These are phyloP conservation scores for Mactra quadrangularis DNA, from an alignment of 1,140 invertebrate species.

Conservation along the genomic window DNA sequence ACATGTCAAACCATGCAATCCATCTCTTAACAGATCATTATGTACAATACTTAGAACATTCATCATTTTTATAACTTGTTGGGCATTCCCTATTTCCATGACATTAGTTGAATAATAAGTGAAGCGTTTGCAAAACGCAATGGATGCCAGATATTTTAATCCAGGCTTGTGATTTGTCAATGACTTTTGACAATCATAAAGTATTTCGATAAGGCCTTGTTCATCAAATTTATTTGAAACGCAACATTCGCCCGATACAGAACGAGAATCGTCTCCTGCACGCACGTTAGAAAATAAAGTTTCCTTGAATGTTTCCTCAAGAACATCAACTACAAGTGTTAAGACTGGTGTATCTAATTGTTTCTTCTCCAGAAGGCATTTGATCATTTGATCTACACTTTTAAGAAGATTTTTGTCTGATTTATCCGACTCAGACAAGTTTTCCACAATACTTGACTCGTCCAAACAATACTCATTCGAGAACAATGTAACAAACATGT, in stretches of 20 bases:
- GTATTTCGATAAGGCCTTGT: too few species aligned
- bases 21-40: not conserved
- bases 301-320: too few species aligned
- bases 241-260: too few species aligned
- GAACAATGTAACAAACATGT: not conserved
- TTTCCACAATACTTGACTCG: too few species aligned
- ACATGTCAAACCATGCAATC: not conserved
- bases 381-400: too few species aligned
- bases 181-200: not conserved
- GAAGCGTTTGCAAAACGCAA: slow-evolving; percentile 11
- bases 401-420: not conserved
- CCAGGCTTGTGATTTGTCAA: not conserved
- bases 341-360: too few species aligned
- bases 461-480: not conserved
- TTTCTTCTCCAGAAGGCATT: too few species aligned
- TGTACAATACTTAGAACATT: not conserved
- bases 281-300: too few species aligned
- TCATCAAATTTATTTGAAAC: too few species aligned
- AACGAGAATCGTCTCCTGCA: too few species aligned
- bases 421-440: not conserved
- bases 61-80: not conserved
- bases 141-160: not conserved
- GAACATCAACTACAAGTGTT: too few species aligned
- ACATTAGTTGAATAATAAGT: not conserved
- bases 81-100: not conserved